Evolutionary conservation across 2,113 vertebrate species (phyloP).

Genomic region (Grammomys surdaster): DNA sequence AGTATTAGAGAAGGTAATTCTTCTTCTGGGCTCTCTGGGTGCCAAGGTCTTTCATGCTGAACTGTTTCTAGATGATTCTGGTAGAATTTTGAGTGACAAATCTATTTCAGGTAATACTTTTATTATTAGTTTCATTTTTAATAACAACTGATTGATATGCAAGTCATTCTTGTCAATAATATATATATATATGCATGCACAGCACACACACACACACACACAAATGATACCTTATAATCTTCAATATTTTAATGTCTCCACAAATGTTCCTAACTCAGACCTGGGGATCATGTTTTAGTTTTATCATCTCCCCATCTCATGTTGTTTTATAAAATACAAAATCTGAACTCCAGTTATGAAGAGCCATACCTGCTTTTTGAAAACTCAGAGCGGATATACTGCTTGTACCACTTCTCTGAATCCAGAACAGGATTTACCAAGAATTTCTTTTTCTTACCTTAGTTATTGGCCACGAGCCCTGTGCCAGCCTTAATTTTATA

Average conservation of each 20-base stretch:
- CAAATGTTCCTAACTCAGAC: background rate
- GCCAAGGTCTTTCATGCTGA: background rate
- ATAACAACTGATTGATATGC: background rate
- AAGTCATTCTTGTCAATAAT: background rate
- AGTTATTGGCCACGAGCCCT: background rate
- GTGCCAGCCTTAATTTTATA: background rate
- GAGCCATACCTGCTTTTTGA: background rate
- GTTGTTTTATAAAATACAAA: background rate
- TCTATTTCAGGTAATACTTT: background rate
- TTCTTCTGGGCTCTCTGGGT: background rate
- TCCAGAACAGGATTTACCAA: background rate
- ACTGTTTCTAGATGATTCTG: background rate
- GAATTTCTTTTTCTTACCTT: background rate
- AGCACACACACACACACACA: too few species aligned
- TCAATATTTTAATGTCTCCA: background rate
- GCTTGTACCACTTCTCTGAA: background rate
- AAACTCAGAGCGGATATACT: accelerated
- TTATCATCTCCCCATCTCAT: background rate
- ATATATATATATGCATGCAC: background rate
- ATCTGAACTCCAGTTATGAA: background rate
- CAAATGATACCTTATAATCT: too few species aligned
- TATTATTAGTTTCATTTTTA: too few species aligned
- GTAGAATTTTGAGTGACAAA: background rate
- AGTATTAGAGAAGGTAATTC: background rate
- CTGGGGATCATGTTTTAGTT: background rate